A percentile compares a stretch with the other conserved stretches of the same genome.
Conservation (phyloP, 1,140 invertebrate species). For the Coelopa frigida region DNA sequence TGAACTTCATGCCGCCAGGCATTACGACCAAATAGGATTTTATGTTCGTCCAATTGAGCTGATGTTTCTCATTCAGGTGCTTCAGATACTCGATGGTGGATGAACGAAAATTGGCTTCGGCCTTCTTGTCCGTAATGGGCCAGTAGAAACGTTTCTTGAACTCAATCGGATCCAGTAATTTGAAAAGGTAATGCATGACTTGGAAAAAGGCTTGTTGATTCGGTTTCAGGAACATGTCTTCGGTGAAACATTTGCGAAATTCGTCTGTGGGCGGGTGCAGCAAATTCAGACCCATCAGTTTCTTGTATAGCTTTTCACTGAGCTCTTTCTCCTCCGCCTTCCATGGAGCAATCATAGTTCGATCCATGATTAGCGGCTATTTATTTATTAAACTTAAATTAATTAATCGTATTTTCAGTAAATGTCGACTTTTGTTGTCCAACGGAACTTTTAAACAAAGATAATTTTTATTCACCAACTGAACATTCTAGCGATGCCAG, state of each 20-base stretch:
- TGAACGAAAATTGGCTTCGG: slow-evolving; percentile 45
- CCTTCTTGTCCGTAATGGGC: slow-evolving; percentile 48
- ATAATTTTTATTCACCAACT: no score
- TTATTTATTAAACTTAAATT: not conserved
- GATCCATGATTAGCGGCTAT: slow-evolving; percentile 24
- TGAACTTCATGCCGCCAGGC: slow-evolving; percentile 39
- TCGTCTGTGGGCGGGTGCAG: slow-evolving; percentile 30
- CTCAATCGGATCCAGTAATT: slow-evolving; percentile 42
- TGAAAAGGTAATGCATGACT: slow-evolving; percentile 47
- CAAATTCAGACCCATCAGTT: slow-evolving; percentile 24
- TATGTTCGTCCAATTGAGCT: slow-evolving; percentile 31
- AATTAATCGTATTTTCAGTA: no score
- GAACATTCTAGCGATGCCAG: no score
- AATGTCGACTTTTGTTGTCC: no score
- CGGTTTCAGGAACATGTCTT: slow-evolving; percentile 50
- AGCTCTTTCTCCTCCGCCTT: slow-evolving; percentile 40
- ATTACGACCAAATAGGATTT: slow-evolving; percentile 40
- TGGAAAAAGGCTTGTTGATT: slow-evolving; percentile 48
- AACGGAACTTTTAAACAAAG: no score
- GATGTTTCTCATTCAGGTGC: slow-evolving; percentile 35
- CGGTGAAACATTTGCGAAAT: slow-evolving; percentile 22
- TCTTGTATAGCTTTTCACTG: slow-evolving; percentile 28
- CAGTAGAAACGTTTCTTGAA: slow-evolving; percentile 47
- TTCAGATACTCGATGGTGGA: slow-evolving; percentile 37
- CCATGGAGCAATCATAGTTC: slow-evolving; percentile 30